Percentiles rank a stretch among this genome's conserved stretches.
phyloP scores from a whole-genome alignment of 64 coral and sea anemone species.

The Porites australiensis region DNA sequence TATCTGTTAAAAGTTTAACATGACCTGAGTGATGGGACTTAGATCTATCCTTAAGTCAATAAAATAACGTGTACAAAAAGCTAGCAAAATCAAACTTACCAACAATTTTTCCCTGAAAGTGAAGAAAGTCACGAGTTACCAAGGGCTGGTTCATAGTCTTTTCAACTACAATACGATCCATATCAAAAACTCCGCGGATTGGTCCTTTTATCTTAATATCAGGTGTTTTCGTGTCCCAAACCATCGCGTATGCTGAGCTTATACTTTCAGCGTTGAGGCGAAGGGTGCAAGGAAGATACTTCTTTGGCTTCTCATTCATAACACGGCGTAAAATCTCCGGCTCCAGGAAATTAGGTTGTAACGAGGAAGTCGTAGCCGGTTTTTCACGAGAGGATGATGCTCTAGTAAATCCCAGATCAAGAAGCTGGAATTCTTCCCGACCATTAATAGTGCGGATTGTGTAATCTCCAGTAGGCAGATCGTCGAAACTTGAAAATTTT shows the following conservation, averaged over 20 bases:
- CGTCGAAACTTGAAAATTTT: background rate
- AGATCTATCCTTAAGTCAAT: too few species aligned
- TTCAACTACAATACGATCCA: slow-evolving; percentile 68
- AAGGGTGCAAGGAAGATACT: slow-evolving; percentile 46
- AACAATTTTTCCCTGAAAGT: background rate
- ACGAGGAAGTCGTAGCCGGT: background rate
- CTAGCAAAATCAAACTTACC: too few species aligned
- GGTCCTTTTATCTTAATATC: slow-evolving; percentile 76
- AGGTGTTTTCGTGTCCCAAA: slow-evolving; percentile 71
- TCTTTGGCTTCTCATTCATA: slow-evolving; percentile 30
- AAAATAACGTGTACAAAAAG: too few species aligned
- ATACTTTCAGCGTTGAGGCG: slow-evolving; percentile 43
- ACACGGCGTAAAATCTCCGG: slow-evolving; percentile 44
- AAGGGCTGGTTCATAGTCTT: background rate
- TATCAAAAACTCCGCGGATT: slow-evolving; percentile 70
- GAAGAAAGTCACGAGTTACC: background rate
- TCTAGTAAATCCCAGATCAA: slow-evolving; percentile 27
- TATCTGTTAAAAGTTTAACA: too few species aligned
- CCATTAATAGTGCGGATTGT: slow-evolving; percentile 44
- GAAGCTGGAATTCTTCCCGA: slow-evolving; percentile 26
- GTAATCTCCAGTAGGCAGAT: background rate
- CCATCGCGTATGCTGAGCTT: slow-evolving; percentile 29
- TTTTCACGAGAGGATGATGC: background rate
- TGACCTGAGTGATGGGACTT: too few species aligned
- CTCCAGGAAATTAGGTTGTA: slow-evolving; percentile 26